Percentiles rank a stretch among this genome's conserved stretches.
Conservation (phyloP, 2,888 invertebrate species). For the Clunio marinus region DNA sequence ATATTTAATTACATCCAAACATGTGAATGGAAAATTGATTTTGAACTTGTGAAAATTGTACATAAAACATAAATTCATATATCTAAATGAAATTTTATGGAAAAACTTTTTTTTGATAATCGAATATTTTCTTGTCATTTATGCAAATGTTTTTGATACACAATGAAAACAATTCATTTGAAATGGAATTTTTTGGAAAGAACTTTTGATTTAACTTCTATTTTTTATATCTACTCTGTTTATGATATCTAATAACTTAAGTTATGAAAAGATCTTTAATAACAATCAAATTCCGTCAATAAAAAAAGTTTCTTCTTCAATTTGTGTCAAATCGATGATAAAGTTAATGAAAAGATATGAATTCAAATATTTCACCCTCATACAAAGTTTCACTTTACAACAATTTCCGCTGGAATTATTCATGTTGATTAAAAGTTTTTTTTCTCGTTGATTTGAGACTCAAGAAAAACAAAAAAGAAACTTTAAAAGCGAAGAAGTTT, state of each 20-base stretch:
- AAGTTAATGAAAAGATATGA: too few relatives aligned
- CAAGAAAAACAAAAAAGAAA: neutral
- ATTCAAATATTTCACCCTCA: neutral
- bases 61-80: too few relatives aligned
- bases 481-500: too few relatives aligned
- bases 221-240: conserved; percentile 14
- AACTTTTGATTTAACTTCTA: conserved; percentile 5
- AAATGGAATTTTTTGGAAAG: neutral
- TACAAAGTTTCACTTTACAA: neutral
- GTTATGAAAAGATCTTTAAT: neutral
- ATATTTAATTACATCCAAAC: neutral
- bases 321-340: too few relatives aligned
- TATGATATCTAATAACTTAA: neutral
- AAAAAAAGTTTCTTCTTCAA: too few relatives aligned
- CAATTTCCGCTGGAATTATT: conserved; percentile 7
- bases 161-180: neutral
- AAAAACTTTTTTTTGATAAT: neutral
- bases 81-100: too few relatives aligned
- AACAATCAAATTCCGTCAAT: neutral
- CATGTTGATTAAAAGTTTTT: conserved; percentile 16
- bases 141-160: conserved; percentile 8
- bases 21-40: conserved; percentile 9
- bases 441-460: conserved; percentile 18
- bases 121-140: conserved; percentile 16
- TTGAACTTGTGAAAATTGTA: conserved; percentile 12